Evolutionary conservation across 2,113 vertebrate species (phyloP), one percentile per base, ranked within the genome.

Genomic region (Tragelaphus strepsiceros): DNA sequence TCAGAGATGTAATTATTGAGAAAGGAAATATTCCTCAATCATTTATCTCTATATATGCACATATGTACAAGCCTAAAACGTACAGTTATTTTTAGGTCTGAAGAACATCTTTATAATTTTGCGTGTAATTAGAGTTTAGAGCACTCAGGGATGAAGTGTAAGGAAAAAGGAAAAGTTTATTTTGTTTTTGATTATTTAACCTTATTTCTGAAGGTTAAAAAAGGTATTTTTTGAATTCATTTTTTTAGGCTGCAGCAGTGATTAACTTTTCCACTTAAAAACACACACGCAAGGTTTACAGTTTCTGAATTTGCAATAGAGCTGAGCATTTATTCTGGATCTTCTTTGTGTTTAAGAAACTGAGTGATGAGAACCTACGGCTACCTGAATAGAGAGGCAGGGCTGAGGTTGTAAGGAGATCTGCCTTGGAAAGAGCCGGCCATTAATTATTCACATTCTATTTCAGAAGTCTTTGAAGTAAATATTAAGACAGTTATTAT

Each of bases 401-500:
- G 81, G 35, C 54, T 92, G 46, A 97, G 80, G 24, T 30, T 90
- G 28, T 81, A 85, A 96, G 56, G 58, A 67, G 77, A 87, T 82
- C 62, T 90, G 24, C 71, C 43, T 62, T 35, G 46, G 86, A 85
- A n/a, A 81, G 80, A 64, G 22, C 51, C 35, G n/a, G 3, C 16
- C 56, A 94, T 80, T 96, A 86, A 96, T 96, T 96, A 97, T 96
- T 97, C 74, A 92, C 39, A 80, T 53, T 78, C 67, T 74, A 91
- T 90, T 94, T 97, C 90, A 96, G 83, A 97, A n/a, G 43, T 82
- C 80, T 97, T 94, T 85, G 89, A 97, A 97, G 95, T 96, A 96
- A 98, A 97, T 96, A 97, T 98, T 97, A 96, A 93, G n/a, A 84
- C 53, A 67, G 32, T 94, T 81, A 32, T 91, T 96, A 91, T 90